These are phyloP conservation scores for Portevinia maculata DNA, from an alignment of 2,888 invertebrate genomes.

Conservation along the genomic window DNA sequence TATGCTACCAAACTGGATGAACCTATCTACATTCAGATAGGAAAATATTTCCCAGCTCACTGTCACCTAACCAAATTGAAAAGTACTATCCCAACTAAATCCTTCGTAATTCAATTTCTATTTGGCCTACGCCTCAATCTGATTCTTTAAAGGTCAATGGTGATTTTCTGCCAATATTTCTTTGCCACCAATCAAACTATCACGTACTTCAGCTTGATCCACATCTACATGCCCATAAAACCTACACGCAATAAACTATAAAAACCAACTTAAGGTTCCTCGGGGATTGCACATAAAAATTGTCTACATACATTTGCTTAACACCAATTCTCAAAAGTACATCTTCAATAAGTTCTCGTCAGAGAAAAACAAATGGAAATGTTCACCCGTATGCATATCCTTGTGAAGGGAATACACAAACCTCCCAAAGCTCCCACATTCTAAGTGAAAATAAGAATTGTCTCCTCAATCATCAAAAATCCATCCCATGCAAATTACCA, in stretches of 20 bases:
- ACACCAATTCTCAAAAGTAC: background rate
- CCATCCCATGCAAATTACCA: slow-evolving; percentile 57
- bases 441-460: slow-evolving; percentile 30
- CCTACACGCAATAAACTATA: slow-evolving; percentile 30
- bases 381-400: background rate
- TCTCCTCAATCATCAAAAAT: slow-evolving; percentile 40
- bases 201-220: slow-evolving; percentile 10
- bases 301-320: background rate
- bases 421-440: slow-evolving; percentile 3
- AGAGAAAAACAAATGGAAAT: no score
- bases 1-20: no score
- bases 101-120: slow-evolving; percentile 10
- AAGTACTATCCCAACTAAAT: background rate
- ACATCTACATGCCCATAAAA: slow-evolving; percentile 14
- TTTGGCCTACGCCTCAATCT: background rate
- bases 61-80: background rate
- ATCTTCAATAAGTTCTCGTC: background rate
- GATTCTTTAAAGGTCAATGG: background rate
- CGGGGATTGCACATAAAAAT: slow-evolving; percentile 16
- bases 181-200: slow-evolving; percentile 2
- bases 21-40: no score
- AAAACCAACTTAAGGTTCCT: slow-evolving; percentile 23
- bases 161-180: background rate
- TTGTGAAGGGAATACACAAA: background rate
- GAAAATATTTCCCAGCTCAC: no score